Conservation (phyloP, 2,113 vertebrate genomes). For the Candoia aspera region DNA sequence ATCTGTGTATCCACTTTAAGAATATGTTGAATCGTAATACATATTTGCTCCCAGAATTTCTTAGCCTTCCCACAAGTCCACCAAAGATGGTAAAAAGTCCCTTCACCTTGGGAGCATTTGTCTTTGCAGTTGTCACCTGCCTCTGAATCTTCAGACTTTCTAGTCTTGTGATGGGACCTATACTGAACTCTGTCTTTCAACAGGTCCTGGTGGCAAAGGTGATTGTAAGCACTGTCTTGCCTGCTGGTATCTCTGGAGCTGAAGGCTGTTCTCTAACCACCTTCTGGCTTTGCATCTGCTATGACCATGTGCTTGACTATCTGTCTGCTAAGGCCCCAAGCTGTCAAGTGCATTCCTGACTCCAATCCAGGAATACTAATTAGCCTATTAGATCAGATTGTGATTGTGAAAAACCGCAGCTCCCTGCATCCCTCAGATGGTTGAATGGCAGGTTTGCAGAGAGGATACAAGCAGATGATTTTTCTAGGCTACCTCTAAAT, state of each 20-base stretch:
- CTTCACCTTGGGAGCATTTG: too few relatives aligned
- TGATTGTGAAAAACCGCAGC: neutral
- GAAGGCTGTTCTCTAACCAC: neutral
- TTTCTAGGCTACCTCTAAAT: too few relatives aligned
- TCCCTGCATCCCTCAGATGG: neutral
- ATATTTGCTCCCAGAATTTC: too few relatives aligned
- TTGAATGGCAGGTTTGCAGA: neutral
- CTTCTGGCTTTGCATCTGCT: neutral
- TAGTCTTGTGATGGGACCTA: neutral
- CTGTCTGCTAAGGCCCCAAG: neutral
- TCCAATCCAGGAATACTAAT: conserved; percentile 18
- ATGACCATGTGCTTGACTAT: neutral
- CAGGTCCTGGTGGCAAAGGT: neutral
- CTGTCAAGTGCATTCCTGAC: neutral
- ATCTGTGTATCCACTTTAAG: too few relatives aligned
- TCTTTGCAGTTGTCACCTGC: neutral
- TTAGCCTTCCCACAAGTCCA: too few relatives aligned
- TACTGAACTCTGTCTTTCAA: neutral
- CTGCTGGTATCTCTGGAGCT: neutral
- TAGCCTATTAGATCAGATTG: neutral
- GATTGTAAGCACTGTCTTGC: neutral
- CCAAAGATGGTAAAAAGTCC: too few relatives aligned
- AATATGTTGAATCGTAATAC: too few relatives aligned
- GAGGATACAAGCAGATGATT: too few relatives aligned
- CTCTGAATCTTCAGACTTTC: neutral